Base-by-base conservation (phyloP, 2,797 vertebrate species). In the Gadopsis bispinosus region DNA sequence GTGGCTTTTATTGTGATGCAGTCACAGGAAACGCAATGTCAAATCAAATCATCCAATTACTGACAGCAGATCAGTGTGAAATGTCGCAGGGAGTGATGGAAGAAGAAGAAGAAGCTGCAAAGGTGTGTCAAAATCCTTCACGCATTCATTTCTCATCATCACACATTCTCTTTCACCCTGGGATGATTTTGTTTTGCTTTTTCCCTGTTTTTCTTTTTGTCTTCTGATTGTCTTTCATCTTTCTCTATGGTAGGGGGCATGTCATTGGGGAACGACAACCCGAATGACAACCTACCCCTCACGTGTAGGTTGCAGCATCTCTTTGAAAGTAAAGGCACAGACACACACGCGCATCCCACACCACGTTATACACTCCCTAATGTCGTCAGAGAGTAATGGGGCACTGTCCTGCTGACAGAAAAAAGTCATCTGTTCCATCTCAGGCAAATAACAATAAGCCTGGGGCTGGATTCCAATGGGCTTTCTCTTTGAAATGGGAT, bases 401-500 rank as follows among this genome's bases (percentile, higher is more conserved):
- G 80, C 92, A 90, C 89, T 75, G n/a, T 89, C 83, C 89, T 85
- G 91, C 89, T 79, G 87, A 93, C 92, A 89, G 88, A 90, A 92
- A 94, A 92, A 89, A 85, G 87, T 91, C 76, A 82, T 89, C 91
- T 92, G 93, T 93, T 94, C 93, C 92, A 93, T 94, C 93, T 93
- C 92, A 93, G 90, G 88, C 91, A 92, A 93, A 94, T 91, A 93
- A 94, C 93, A 95, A 94, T 94, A 94, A 94, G 90, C 93, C 94
- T 4, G 63, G 90, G 90, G 85, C 88, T 75, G 84, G 86, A 93
- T 94, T 93, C 94, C 90, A 76, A 61, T 70, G 86, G 89, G 91
- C 92, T 93, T 91, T 91, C 91, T 91, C 94, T 94, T 96, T 96
- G 95, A 96, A 96, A 96, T 94, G 93, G 87, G 95, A 96, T 94